A percentile compares a stretch with the other conserved stretches of the same genome.
These are phyloP conservation scores for Disparrhopalites patrizii DNA, from an alignment of 2,888 invertebrate genomes.

Conservation along the genomic window DNA sequence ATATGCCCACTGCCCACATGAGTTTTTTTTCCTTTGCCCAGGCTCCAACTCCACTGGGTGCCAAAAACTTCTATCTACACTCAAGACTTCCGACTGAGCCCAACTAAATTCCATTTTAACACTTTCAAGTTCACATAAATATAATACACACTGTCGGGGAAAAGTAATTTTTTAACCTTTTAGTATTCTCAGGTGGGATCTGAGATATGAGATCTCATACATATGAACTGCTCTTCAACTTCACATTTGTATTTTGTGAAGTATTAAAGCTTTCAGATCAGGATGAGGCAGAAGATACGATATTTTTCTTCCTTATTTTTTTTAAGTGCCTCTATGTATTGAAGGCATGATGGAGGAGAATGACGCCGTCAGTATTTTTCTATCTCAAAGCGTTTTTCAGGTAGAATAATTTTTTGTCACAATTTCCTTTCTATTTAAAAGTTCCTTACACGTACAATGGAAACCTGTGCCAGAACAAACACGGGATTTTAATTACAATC, in stretches of 20 bases:
- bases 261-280: neutral
- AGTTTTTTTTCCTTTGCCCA: neutral
- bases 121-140: conserved; percentile 22
- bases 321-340: no score
- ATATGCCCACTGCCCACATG: no score
- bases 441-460: neutral
- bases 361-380: no score
- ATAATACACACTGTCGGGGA: conserved; percentile 13
- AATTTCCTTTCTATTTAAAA: neutral
- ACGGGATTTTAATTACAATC: conserved; percentile 8
- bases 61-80: conserved; percentile 4
- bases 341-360: no score
- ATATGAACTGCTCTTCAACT: neutral
- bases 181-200: no score
- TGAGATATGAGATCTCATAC: neutral
- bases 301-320: neutral
- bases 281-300: neutral
- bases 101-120: conserved; percentile 35
- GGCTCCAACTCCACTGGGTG: neutral
- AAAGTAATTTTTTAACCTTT: conserved; percentile 21
- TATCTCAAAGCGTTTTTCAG: no score
- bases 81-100: conserved; percentile 30
- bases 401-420: neutral
- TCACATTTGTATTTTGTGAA: neutral
- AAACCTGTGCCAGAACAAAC: conserved; percentile 13